phyloP scores from a whole-genome alignment of 2,797 vertebrate species.

The Dicrostonyx torquatus region DNA sequence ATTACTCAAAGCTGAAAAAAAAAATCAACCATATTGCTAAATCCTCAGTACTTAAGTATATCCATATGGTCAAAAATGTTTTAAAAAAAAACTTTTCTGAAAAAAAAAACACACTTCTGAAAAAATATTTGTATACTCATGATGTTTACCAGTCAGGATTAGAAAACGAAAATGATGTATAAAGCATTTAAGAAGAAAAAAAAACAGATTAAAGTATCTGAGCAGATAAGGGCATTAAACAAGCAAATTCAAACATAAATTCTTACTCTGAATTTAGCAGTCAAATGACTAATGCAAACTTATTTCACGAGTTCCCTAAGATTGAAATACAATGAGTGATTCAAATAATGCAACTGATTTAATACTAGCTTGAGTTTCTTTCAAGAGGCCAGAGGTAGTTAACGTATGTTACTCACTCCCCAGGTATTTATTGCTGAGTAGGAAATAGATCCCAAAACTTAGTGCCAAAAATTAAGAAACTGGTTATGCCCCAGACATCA shows the following conservation, averaged over 20 bases:
- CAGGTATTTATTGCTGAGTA: neutral
- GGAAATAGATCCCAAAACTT: neutral
- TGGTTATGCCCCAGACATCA: neutral
- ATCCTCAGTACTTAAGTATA: neutral
- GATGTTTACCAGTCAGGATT: neutral
- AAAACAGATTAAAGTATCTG: neutral
- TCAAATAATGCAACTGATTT: neutral
- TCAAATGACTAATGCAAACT: neutral
- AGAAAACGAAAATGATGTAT: neutral
- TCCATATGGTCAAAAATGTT: neutral
- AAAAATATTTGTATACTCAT: neutral
- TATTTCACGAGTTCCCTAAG: neutral
- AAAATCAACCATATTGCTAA: neutral
- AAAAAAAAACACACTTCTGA: neutral
- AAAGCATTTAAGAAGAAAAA: conserved; percentile 6
- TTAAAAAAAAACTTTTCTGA: too few relatives aligned
- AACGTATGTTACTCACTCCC: neutral
- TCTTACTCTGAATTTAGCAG: neutral
- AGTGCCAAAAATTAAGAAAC: neutral
- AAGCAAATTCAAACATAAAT: conserved; percentile 40
- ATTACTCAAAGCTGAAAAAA: neutral
- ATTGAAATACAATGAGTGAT: conserved; percentile 34
- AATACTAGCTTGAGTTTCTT: neutral
- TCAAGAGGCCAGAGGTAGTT: neutral
- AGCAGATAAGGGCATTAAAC: neutral